These are phyloP conservation scores for Sternotherus odoratus DNA, from an alignment of 2,797 vertebrate species.

Conservation along the genomic window DNA sequence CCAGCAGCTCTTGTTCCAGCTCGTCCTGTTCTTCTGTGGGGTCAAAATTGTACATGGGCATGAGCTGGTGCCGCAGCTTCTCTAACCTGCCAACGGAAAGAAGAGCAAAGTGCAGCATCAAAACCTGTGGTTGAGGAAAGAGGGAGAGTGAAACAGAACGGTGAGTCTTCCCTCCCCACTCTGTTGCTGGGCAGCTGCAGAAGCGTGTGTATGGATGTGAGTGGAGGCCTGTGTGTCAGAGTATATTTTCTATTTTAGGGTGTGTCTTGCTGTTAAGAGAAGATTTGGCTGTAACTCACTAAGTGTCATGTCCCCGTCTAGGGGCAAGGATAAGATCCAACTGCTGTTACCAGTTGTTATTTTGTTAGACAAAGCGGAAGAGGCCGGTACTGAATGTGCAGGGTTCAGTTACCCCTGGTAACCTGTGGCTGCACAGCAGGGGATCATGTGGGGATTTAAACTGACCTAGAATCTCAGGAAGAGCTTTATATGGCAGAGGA, in stretches of 20 bases:
- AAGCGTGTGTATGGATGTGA: not conserved
- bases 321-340: not conserved
- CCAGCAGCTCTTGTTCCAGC: constrained; percentile 96
- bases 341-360: not conserved
- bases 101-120: not conserved
- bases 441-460: constrained; percentile 29
- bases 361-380: not conserved
- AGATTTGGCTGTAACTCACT: not conserved
- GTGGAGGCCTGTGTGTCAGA: not conserved
- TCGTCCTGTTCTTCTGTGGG: constrained; percentile 97
- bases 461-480: constrained; percentile 14
- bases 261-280: not conserved
- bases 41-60: constrained; percentile 99
- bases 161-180: constrained; percentile 4
- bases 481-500: not conserved
- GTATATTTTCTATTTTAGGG: not conserved
- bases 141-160: not conserved
- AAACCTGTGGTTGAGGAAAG: not conserved
- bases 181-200: not conserved
- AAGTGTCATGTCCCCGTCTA: not conserved
- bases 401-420: constrained; percentile 40
- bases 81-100: constrained; percentile 85
- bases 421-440: constrained; percentile 31
- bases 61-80: constrained; percentile 97
- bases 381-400: not conserved